Base-by-base conservation (phyloP, 2,888 invertebrate species). In the Ctena decussata region DNA sequence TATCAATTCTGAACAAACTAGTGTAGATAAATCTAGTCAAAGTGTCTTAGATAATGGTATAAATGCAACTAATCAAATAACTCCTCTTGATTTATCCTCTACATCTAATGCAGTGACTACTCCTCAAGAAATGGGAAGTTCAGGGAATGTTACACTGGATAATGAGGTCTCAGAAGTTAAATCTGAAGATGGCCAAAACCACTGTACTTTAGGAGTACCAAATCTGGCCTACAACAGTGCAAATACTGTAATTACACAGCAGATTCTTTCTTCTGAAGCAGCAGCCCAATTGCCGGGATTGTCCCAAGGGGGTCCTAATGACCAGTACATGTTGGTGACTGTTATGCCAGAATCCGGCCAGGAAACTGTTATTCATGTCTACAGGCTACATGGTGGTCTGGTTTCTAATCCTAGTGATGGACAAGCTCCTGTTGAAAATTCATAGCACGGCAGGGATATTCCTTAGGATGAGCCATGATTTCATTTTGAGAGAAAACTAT, bases 341-440 rank as follows among this genome's bases (percentile, higher is more conserved):
- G 86, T 92, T 27, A 86, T 91, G 27, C 90, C 92, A 0, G 91
- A 92, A 39, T 86, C 85, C 21, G 89, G 87, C 0, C 72, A 83
- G 18, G 91, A 91, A 69, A 91, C 90, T 8, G 83, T 92, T n/a
- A 90, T 93, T 44, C 93, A 93, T 83, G 92, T 93, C 30, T 93
- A 93, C 76, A 87, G 88, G 49, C 65, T 91, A 11, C 90, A 88
- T 75, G 82, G 77, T n/a, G 77, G 30, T 18, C 3, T 8, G 46
- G n/a, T n/a, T n/a, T n/a, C n/a, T n/a, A n/a, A n/a, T n/a, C n/a
- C 21, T 8, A 21, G 21, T 15, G 18, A 46, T 46, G 46, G 8
- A 46, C 46, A 46, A 21, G 3, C 46, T 15, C 18, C 21, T 46
- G 46, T n/a, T n/a, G n/a, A n/a, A n/a, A n/a, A n/a, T n/a, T n/a